phyloP scores from a whole-genome alignment of 2,797 vertebrate species.

The Epinephelus coioides region DNA sequence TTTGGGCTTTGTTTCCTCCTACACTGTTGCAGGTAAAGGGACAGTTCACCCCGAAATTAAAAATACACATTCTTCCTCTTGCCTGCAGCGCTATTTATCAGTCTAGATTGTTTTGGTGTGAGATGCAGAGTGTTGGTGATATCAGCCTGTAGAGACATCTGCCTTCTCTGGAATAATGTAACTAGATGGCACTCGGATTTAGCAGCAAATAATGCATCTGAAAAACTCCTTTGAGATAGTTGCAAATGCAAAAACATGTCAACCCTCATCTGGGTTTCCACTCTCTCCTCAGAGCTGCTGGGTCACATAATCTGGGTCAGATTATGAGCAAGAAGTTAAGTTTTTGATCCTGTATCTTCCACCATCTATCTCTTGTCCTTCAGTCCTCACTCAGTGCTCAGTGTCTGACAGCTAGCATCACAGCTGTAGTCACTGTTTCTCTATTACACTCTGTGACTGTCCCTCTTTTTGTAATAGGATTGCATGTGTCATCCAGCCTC shows the following conservation, averaged over 20 bases:
- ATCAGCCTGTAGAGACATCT: no score
- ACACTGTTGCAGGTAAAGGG: no score
- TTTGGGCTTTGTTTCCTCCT: background rate
- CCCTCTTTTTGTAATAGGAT: background rate
- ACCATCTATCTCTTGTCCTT: background rate
- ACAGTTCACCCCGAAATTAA: no score
- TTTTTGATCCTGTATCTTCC: background rate
- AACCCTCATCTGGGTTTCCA: background rate
- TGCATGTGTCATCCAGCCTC: constrained; percentile 8
- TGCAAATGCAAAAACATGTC: background rate
- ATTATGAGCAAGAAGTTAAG: background rate
- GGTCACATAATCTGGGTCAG: background rate
- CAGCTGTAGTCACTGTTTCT: background rate
- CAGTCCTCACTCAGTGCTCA: background rate
- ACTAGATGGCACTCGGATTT: no score
- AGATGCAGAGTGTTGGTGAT: no score
- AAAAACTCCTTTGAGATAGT: background rate
- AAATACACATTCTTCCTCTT: no score
- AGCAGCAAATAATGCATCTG: no score
- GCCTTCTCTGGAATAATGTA: no score
- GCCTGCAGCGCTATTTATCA: no score
- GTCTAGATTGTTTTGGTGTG: no score
- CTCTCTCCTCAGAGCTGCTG: background rate
- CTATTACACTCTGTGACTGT: background rate
- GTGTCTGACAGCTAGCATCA: background rate